These are phyloP conservation scores for Acipenser transmontanus DNA, from an alignment of 2,797 vertebrate genomes.

Conservation along the genomic window DNA sequence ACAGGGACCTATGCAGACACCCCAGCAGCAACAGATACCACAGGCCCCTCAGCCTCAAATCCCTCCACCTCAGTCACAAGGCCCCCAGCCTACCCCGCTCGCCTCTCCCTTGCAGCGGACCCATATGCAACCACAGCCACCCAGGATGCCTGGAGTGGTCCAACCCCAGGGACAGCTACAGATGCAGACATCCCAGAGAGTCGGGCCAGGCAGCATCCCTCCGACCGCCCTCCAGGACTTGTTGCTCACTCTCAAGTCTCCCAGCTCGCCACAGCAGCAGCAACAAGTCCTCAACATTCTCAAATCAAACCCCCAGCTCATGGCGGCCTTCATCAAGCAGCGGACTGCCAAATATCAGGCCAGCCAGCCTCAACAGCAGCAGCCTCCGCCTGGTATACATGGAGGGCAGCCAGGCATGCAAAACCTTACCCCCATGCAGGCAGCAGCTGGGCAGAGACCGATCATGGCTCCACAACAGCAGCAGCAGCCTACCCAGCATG, in stretches of 20 bases:
- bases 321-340: constrained; percentile 99
- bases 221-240: constrained; percentile 91
- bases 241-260: constrained; percentile 89
- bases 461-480: constrained; percentile 78
- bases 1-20: constrained; percentile 31
- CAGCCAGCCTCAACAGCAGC: constrained; percentile 79
- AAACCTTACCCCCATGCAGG: constrained; percentile 71
- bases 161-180: constrained; percentile 53
- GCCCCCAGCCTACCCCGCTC: constrained; percentile 30
- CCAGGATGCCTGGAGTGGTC: constrained; percentile 27
- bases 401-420: constrained; percentile 71
- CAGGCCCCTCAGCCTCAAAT: constrained; percentile 42
- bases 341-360: constrained; percentile 93
- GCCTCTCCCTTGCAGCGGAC: constrained; percentile 54
- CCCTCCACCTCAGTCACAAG: constrained; percentile 37
- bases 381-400: constrained; percentile 54
- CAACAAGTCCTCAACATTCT: constrained; percentile 97
- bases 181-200: constrained; percentile 54
- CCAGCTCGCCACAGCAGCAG: constrained; percentile 93
- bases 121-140: constrained; percentile 56
- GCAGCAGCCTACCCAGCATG: constrained; percentile 54
- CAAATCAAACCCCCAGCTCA: constrained; percentile 96
- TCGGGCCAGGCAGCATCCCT: constrained; percentile 66
- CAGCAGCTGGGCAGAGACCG: constrained; percentile 69
- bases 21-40: constrained; percentile 29